These are phyloP conservation scores for Volucella inanis DNA, from an alignment of 2,888 invertebrate species.

Conservation along the genomic window DNA sequence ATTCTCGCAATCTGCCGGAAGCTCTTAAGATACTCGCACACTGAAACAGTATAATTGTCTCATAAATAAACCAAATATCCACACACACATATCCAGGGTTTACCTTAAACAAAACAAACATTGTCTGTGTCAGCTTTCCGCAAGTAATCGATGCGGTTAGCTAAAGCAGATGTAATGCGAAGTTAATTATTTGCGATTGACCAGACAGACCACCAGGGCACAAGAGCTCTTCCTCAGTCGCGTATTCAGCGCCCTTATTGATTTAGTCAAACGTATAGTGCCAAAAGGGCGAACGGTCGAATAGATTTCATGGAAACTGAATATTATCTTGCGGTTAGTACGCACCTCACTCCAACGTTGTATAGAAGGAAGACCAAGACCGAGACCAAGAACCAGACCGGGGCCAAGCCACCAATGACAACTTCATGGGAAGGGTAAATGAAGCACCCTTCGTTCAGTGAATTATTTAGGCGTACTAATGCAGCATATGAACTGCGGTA, in stretches of 20 bases:
- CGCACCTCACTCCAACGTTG: not conserved
- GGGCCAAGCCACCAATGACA: too few relatives aligned
- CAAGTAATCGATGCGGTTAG: conserved; percentile 39
- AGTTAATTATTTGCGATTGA: conserved; percentile 55
- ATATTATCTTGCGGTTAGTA: conserved; percentile 49
- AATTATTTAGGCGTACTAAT: too few relatives aligned
- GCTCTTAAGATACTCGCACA: too few relatives aligned
- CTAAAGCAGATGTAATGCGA: conserved; percentile 41
- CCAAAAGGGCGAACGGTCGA: not conserved
- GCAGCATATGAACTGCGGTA: too few relatives aligned
- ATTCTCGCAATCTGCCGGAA: too few relatives aligned
- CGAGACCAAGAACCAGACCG: too few relatives aligned
- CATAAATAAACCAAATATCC: too few relatives aligned
- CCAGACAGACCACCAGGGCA: conserved; percentile 33
- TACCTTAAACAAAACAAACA: conserved; percentile 24
- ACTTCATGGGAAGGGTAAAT: too few relatives aligned
- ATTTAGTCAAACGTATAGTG: not conserved
- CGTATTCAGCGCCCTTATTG: conserved; percentile 9
- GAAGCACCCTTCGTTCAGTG: too few relatives aligned
- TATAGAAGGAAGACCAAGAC: too few relatives aligned
- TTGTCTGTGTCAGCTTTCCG: conserved; percentile 4
- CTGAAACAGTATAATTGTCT: too few relatives aligned
- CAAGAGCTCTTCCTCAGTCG: conserved; percentile 19
- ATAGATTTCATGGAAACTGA: conserved; percentile 28
- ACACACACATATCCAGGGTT: conserved; percentile 12